Evolutionary conservation across 2,888 invertebrate genomes (phyloP).

Genomic region (Panorpa germanica): DNA sequence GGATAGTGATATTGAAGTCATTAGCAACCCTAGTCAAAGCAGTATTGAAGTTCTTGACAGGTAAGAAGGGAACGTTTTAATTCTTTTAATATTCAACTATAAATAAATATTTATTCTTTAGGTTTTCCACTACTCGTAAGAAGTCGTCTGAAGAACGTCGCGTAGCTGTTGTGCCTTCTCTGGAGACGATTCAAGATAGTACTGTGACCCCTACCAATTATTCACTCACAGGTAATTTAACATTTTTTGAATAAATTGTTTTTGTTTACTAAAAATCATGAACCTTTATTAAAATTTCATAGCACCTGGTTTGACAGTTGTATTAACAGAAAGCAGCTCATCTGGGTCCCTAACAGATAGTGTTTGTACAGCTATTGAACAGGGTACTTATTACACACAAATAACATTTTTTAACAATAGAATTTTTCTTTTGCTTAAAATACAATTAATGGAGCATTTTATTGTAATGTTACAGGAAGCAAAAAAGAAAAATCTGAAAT

Average conservation of each 20-base stretch:
- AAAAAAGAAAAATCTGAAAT: neutral
- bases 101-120: constrained; percentile 14
- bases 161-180: constrained; percentile 22
- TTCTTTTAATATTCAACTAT: constrained; percentile 3
- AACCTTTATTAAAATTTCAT: no score
- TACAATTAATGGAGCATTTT: neutral
- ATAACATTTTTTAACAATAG: no score
- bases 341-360: constrained; percentile 41
- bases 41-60: constrained; percentile 44
- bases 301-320: no score
- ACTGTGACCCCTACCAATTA: constrained; percentile 7
- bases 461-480: neutral
- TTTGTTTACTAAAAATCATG: no score
- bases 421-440: neutral
- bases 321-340: constrained; percentile 39
- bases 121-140: constrained; percentile 22
- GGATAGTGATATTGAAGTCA: constrained; percentile 49
- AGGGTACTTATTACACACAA: constrained; percentile 11
- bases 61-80: constrained; percentile 19
- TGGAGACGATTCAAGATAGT: constrained; percentile 27
- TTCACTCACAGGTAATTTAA: neutral
- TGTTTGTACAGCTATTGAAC: constrained; percentile 37
- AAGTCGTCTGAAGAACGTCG: constrained; percentile 30
- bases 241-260: neutral
- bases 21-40: constrained; percentile 51